These are phyloP conservation scores for Drosophila ercepeae DNA, from an alignment of 1,140 invertebrate genomes.

Conservation along the genomic window DNA sequence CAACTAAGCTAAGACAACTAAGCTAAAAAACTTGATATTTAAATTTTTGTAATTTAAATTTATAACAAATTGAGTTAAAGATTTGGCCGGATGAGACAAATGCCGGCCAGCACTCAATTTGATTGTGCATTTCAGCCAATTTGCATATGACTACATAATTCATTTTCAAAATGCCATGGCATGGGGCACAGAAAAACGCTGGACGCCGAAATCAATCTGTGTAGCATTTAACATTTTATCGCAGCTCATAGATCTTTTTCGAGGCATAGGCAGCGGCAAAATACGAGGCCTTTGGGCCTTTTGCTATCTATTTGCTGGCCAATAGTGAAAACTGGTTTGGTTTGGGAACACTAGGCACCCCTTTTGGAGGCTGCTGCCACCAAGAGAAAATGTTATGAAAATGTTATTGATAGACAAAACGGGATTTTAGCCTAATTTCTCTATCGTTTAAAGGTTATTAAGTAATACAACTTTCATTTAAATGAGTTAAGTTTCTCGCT, in stretches of 20 bases:
- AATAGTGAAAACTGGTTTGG: constrained; percentile 61
- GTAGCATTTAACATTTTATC: constrained; percentile 73
- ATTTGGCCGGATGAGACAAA: constrained; percentile 29
- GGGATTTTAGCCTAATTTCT: background rate
- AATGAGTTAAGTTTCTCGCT: background rate
- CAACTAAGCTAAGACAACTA: no score
- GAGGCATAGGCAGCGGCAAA: constrained; percentile 1
- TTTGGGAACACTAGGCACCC: background rate
- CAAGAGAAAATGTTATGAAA: background rate
- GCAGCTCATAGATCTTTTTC: constrained; percentile 20
- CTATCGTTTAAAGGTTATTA: background rate
- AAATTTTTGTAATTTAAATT: constrained; percentile 25
- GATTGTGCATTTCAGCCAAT: constrained; percentile 47
- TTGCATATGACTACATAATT: constrained; percentile 62
- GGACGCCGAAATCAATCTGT: constrained; percentile 70
- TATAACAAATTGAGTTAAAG: constrained; percentile 29
- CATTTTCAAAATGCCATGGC: constrained; percentile 45
- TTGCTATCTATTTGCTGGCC: constrained; percentile 26
- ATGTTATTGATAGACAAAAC: background rate
- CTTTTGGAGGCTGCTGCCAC: background rate
- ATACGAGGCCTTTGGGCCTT: constrained; percentile 60
- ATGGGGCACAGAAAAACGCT: constrained; percentile 20
- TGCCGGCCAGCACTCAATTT: constrained; percentile 44
- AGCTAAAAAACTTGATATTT: constrained; percentile 9
- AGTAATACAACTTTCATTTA: background rate